Evolutionary conservation across 2,113 vertebrate genomes (phyloP).

Genomic region (Brachypodius melanocephalos): DNA sequence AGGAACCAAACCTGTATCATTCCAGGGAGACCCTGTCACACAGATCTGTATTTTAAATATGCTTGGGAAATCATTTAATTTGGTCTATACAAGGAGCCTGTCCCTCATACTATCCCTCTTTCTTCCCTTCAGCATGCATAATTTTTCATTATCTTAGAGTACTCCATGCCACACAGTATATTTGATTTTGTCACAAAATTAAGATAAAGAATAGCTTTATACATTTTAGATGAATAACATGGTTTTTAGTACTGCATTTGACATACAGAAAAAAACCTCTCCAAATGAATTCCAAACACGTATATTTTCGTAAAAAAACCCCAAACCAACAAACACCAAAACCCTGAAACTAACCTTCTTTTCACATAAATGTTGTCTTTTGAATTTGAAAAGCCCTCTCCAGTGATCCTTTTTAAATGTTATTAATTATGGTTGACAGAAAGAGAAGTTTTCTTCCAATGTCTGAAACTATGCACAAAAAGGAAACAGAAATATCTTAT

Average conservation of each 20-base stretch:
- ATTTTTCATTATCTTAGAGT: not conserved
- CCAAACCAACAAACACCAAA: not conserved
- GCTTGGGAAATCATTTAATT: not conserved
- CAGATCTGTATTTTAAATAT: not conserved
- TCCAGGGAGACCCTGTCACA: not conserved
- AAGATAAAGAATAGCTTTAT: not conserved
- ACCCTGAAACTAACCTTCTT: not conserved
- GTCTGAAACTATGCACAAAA: not conserved
- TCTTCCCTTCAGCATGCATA: not conserved
- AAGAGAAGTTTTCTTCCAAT: not conserved
- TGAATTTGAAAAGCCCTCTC: not conserved
- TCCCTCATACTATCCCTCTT: not conserved
- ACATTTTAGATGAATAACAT: not conserved
- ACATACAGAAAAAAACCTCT: not conserved
- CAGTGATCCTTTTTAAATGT: not conserved
- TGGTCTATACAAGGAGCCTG: accelerated
- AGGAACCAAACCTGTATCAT: not conserved
- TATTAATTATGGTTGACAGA: not conserved
- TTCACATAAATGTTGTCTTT: not conserved
- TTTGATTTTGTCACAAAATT: not conserved
- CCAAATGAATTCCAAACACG: not conserved
- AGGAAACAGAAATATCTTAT: not conserved
- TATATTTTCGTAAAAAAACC: accelerated
- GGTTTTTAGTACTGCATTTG: not conserved
- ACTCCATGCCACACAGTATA: not conserved